These are phyloP conservation scores for Myopa testacea DNA, from an alignment of 2,888 invertebrate genomes.

Conservation along the genomic window DNA sequence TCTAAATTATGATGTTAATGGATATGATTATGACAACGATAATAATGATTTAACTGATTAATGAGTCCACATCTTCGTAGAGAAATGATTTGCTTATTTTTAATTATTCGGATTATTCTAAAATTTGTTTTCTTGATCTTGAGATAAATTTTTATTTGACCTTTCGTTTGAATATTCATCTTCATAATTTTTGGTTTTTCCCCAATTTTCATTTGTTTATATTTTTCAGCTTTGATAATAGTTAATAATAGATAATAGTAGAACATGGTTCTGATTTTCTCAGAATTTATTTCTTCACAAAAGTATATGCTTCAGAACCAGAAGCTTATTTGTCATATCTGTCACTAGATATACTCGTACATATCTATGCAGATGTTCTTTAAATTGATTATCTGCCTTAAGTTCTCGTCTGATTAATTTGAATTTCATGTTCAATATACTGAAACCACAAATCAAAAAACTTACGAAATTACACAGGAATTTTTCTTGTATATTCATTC, in stretches of 20 bases:
- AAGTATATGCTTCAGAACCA: not conserved
- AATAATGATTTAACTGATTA: no score
- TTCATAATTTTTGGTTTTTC: no score
- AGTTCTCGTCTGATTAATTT: slow-evolving; percentile 4
- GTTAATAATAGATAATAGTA: slow-evolving; percentile 1
- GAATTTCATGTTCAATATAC: slow-evolving; percentile 8
- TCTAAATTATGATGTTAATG: no score
- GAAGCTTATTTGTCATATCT: slow-evolving; percentile 10
- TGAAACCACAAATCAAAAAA: not conserved
- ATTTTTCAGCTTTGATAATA: not conserved
- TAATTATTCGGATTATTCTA: no score
- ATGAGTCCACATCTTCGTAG: no score
- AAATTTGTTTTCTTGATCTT: no score
- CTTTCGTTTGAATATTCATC: no score
- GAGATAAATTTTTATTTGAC: no score
- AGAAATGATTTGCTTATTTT: no score
- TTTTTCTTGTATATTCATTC: no score
- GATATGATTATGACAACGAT: no score
- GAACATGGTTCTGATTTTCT: not conserved
- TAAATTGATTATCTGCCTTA: not conserved
- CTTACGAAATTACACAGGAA: no score
- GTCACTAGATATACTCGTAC: not conserved
- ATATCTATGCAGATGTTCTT: not conserved
- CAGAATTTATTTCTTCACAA: not conserved
- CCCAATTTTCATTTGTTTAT: not conserved